Conservation (phyloP, 2,113 vertebrate genomes). For the Oxyruncus cristatus region DNA sequence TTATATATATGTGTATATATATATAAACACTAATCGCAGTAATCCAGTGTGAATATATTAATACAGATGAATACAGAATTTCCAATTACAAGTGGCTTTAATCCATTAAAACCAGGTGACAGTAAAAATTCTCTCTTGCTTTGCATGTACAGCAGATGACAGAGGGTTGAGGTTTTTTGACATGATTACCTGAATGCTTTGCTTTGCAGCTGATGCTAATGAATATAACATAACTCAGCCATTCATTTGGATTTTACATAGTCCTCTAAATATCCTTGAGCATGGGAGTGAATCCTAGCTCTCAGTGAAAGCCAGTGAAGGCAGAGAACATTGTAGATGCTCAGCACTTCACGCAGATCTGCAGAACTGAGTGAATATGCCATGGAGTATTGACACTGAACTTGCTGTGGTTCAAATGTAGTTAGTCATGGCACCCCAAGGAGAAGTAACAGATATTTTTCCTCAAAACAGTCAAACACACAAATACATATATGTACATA, state of each 20-base stretch:
- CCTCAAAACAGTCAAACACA: neutral
- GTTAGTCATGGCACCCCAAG: neutral
- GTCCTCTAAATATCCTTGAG: neutral
- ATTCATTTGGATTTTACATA: neutral
- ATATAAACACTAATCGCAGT: constrained; percentile 15
- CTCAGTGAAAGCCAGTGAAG: neutral
- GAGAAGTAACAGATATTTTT: neutral
- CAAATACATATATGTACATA: neutral
- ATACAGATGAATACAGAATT: constrained; percentile 33
- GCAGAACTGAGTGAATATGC: neutral
- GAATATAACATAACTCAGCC: neutral
- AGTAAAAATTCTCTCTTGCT: neutral
- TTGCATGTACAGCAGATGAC: neutral
- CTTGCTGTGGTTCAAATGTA: neutral
- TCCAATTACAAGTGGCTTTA: neutral
- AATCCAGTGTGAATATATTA: constrained; percentile 44
- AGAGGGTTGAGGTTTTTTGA: neutral
- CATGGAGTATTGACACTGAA: neutral
- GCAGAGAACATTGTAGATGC: neutral
- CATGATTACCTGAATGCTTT: neutral
- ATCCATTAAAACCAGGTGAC: neutral
- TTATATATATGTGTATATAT: neutral
- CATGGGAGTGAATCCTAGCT: neutral
- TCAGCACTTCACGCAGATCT: neutral
- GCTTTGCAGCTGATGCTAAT: neutral